phyloP scores from a whole-genome alignment of 2,888 invertebrate genomes.

The Drosophila recens region DNA sequence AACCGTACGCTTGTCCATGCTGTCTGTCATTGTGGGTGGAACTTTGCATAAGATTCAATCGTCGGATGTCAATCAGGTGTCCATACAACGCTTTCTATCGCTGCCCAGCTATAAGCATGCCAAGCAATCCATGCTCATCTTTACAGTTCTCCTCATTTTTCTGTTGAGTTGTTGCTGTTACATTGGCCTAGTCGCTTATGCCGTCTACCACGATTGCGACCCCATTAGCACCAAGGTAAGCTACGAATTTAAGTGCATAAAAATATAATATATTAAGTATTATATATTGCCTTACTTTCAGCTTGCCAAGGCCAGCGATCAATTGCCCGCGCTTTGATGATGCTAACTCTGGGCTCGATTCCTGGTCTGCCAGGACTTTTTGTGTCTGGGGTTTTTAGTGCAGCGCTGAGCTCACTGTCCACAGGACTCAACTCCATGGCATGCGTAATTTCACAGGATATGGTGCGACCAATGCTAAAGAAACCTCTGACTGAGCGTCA shows the following conservation, averaged over 20 bases:
- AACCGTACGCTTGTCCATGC: conserved; percentile 91
- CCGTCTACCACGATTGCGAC: conserved; percentile 91
- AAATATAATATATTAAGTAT: no score
- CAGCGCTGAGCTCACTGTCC: conserved; percentile 93
- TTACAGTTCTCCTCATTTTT: conserved; percentile 88
- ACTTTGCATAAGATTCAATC: conserved; percentile 91
- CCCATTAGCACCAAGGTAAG: conserved; percentile 91
- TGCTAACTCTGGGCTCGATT: conserved; percentile 91
- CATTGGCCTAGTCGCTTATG: conserved; percentile 90
- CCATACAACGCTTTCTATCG: conserved; percentile 93
- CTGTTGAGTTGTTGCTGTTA: conserved; percentile 89
- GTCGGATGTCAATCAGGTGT: conserved; percentile 92
- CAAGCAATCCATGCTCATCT: conserved; percentile 88
- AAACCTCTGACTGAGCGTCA: conserved; percentile 87
- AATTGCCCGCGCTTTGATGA: conserved; percentile 93
- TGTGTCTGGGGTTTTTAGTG: conserved; percentile 95
- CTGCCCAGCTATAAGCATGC: conserved; percentile 90
- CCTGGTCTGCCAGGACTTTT: conserved; percentile 95
- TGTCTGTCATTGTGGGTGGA: conserved; percentile 91
- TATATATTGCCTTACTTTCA: conserved; percentile 69
- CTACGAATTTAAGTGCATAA: not conserved
- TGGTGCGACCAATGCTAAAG: conserved; percentile 89
- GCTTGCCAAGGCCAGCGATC: conserved; percentile 91
- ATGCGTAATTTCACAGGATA: conserved; percentile 92
- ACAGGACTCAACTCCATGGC: conserved; percentile 93